Conservation (phyloP, 2,797 vertebrate genomes). For the Cichlasoma orientale region DNA sequence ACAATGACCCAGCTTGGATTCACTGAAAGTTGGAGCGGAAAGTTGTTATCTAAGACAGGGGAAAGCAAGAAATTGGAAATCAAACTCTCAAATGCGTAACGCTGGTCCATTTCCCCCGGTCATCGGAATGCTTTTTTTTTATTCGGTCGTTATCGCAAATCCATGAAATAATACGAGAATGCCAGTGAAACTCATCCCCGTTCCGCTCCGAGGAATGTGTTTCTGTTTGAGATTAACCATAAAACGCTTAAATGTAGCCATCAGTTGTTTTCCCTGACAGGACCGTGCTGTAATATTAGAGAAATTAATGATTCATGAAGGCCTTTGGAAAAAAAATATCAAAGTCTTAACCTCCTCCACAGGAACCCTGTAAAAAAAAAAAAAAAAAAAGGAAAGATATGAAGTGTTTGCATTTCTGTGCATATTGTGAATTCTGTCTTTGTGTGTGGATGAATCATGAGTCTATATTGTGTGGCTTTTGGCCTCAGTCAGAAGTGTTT, state of each 20-base stretch:
- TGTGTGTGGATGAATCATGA: slow-evolving; percentile 72
- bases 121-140: neutral
- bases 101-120: neutral
- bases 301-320: slow-evolving; percentile 70
- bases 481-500: slow-evolving; percentile 79
- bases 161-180: neutral
- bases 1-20: slow-evolving; percentile 29
- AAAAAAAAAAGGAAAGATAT: slow-evolving; percentile 31
- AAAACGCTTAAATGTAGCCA: slow-evolving; percentile 43
- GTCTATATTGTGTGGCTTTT: slow-evolving; percentile 78
- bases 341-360: slow-evolving; percentile 56
- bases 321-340: slow-evolving; percentile 39
- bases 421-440: slow-evolving; percentile 61
- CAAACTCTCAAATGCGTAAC: neutral
- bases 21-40: slow-evolving; percentile 28
- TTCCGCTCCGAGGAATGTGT: neutral
- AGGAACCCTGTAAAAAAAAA: slow-evolving; percentile 40
- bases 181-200: neutral
- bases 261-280: slow-evolving; percentile 50
- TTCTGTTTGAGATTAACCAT: slow-evolving; percentile 13
- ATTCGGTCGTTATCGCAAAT: neutral
- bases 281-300: slow-evolving; percentile 51
- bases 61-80: slow-evolving; percentile 18
- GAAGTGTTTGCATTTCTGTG: slow-evolving; percentile 53
- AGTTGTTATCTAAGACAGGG: slow-evolving; percentile 32